Evolutionary conservation across 2,113 vertebrate species (phyloP), one percentile per base, ranked within the genome.

Genomic region (Riparia riparia): DNA sequence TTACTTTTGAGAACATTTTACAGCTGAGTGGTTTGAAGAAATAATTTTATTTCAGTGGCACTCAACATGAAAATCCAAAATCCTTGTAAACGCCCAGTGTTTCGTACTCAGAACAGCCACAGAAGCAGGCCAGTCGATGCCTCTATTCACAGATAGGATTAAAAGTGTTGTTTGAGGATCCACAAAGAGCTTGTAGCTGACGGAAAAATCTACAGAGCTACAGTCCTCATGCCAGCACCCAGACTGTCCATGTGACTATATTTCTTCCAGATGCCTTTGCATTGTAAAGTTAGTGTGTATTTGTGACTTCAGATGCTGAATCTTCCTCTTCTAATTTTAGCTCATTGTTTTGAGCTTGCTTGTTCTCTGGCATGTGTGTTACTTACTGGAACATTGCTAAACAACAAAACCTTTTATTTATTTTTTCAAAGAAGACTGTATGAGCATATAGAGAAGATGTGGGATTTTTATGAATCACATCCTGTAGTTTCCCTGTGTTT

Each of bases 401-500:
- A 96, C 89, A 96, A 97, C 91, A 97, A 97, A 97, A 97, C 82
- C 92, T 82, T 90, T 82, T 95, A 95, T 97, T 97, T 96, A 58
- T 93, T 95, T 96, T 93, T 95, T 97, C 92, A 97, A 95, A 97
- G 95, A 97, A 82, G 70, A 94, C 95, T 94, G 89, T 77, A 83
- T 94, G 92, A 92, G 91, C 93, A 78, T 96, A 97, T 96, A 96
- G 96, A 97, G 86, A 94, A 97, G 90, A 98, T 60, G 44, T 97
- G 97, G 97, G 97, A 96, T 97, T 98, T 98, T 98, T 97, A 98
- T 98, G 97, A 98, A 98, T 98, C 98, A 98, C 96, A 98, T 98
- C 97, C 97, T 98, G 97, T 97, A 96, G 96, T 96, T 97, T 98
- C 81, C 89, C 97, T 93, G 78, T 91, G 45, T 57, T 50, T 53